These are phyloP conservation scores for Sarcophaga peregrina DNA, from an alignment of 1,140 invertebrate genomes.

Conservation along the genomic window DNA sequence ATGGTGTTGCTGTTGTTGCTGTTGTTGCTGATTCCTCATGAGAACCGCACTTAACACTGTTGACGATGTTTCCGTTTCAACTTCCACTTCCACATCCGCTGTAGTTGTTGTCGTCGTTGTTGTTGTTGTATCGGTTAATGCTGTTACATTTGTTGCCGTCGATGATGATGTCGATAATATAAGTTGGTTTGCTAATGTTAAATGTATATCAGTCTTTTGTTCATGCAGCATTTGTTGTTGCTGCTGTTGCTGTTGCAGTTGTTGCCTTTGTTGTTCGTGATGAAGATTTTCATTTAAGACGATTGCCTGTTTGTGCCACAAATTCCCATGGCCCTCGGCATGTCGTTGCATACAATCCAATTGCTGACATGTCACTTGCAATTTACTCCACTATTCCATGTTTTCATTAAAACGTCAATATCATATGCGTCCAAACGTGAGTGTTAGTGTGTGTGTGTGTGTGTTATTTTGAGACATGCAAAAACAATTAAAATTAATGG, in stretches of 20 bases:
- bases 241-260: constrained; percentile 45
- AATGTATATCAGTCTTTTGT: constrained; percentile 45
- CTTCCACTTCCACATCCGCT: constrained; percentile 40
- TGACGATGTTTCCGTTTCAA: constrained; percentile 43
- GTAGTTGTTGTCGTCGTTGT: constrained; percentile 42
- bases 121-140: constrained; percentile 39
- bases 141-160: constrained; percentile 37
- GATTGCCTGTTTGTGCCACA: constrained; percentile 64
- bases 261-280: constrained; percentile 45
- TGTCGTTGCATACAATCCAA: constrained; percentile 65
- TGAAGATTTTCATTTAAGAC: constrained; percentile 61
- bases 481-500: no score
- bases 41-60: constrained; percentile 37
- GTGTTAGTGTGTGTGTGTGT: not conserved
- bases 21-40: constrained; percentile 40
- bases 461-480: no score
- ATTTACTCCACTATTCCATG: constrained; percentile 62
- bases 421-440: not conserved
- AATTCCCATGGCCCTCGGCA: constrained; percentile 64
- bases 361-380: constrained; percentile 65
- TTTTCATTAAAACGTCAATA: constrained; percentile 16
- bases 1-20: constrained; percentile 36
- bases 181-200: constrained; percentile 27
- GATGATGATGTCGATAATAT: constrained; percentile 31
- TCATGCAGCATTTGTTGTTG: constrained; percentile 50